phyloP scores from a whole-genome alignment of 2,113 vertebrate species.

The Litocranius walleri region DNA sequence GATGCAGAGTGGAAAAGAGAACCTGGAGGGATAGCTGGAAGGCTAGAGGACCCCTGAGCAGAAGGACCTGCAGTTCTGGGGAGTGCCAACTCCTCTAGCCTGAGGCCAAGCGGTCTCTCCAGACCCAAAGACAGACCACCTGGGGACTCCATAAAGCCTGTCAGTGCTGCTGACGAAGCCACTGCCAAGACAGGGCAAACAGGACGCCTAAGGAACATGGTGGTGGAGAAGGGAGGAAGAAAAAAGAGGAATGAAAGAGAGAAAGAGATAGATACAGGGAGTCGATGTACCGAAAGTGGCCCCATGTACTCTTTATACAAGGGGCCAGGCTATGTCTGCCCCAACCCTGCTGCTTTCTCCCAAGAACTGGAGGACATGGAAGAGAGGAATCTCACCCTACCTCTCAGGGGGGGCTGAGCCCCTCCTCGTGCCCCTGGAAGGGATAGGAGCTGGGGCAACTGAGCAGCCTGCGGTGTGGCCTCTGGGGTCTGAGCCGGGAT shows the following conservation, averaged over 20 bases:
- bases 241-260: not conserved
- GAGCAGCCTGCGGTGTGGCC: not conserved
- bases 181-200: not conserved
- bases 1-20: not conserved
- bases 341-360: not conserved
- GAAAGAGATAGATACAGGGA: not conserved
- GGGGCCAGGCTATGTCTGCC: not conserved
- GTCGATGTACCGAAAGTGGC: not conserved
- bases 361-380: not conserved
- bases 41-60: not conserved
- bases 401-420: no score
- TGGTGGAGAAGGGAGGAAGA: not conserved
- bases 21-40: not conserved
- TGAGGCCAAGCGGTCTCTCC: not conserved
- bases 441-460: fast-evolving
- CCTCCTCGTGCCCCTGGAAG: not conserved
- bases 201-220: not conserved
- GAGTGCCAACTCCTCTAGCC: not conserved
- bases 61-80: not conserved
- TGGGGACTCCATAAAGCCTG: not conserved
- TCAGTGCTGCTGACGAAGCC: not conserved
- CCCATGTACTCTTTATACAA: not conserved
- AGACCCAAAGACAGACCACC: not conserved
- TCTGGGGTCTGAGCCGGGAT: not conserved
- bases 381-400: not conserved